These are phyloP conservation scores for Nasonia oneida DNA, from an alignment of 2,888 invertebrate genomes.

Conservation along the genomic window DNA sequence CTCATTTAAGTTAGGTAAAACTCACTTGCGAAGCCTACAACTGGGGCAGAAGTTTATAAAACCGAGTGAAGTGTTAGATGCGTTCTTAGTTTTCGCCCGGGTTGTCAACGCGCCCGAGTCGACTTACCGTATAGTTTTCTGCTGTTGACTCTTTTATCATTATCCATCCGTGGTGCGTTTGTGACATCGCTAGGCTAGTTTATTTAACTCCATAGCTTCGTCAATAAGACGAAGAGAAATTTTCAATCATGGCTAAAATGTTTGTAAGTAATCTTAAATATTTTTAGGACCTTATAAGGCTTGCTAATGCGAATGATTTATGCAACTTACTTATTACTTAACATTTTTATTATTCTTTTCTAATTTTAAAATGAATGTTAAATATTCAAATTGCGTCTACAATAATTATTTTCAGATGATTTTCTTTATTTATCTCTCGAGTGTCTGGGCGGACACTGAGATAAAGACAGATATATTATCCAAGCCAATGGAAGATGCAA, in stretches of 20 bases:
- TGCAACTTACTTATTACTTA: too few species aligned
- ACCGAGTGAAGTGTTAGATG: constrained; percentile 66
- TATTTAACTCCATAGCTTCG: background rate
- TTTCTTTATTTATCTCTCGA: constrained; percentile 72
- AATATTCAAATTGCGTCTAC: background rate
- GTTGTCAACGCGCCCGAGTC: constrained; percentile 44
- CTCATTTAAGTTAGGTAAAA: constrained; percentile 52
- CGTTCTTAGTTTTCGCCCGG: constrained; percentile 72
- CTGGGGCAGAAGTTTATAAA: constrained; percentile 77
- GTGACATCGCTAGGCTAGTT: background rate
- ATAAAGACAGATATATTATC: constrained; percentile 64
- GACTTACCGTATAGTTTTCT: background rate
- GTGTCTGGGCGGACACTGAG: constrained; percentile 68
- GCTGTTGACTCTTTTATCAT: background rate
- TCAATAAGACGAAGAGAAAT: constrained; percentile 17
- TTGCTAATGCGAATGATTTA: too few species aligned
- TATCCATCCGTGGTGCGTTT: background rate
- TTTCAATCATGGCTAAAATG: constrained; percentile 56
- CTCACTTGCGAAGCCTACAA: constrained; percentile 6
- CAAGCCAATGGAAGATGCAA: constrained; percentile 59
- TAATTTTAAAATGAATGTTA: background rate
- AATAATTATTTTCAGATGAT: constrained; percentile 68
- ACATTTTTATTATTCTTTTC: too few species aligned
- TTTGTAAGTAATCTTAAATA: constrained; percentile 56
- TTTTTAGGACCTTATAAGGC: background rate